Percentiles rank a stretch among this genome's conserved stretches.
These are phyloP conservation scores for Aviceda subcristata DNA, from an alignment of 2,113 vertebrate genomes.

Conservation along the genomic window DNA sequence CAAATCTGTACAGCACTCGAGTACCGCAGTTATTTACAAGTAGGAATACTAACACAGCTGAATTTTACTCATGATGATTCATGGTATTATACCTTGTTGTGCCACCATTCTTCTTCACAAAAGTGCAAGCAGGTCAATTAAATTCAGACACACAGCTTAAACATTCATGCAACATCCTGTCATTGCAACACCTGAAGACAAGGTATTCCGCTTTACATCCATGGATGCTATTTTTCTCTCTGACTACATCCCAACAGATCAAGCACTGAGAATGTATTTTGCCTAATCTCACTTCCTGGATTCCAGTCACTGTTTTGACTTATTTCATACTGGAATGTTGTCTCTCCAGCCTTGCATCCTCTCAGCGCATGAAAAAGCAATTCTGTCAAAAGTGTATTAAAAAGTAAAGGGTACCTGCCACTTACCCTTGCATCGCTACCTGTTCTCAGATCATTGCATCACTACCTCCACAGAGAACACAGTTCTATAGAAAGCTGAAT, in stretches of 20 bases:
- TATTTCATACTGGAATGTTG: conserved; percentile 4
- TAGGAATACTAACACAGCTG: background rate
- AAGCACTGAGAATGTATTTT: background rate
- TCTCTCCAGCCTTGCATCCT: background rate
- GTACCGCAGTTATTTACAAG: background rate
- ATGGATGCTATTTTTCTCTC: background rate
- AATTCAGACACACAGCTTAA: background rate
- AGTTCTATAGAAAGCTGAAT: rapidly evolving
- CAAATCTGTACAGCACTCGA: background rate
- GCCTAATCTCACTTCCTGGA: conserved; percentile 18
- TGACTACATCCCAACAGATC: conserved; percentile 16
- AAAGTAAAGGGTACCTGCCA: background rate
- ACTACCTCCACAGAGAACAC: background rate
- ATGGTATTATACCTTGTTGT: background rate
- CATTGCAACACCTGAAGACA: background rate
- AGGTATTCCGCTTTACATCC: background rate
- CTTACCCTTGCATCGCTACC: background rate
- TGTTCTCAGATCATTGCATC: background rate
- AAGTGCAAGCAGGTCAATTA: background rate
- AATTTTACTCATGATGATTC: background rate
- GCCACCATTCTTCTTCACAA: background rate
- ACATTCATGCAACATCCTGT: background rate
- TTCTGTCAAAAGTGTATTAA: background rate
- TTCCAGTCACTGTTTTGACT: background rate
- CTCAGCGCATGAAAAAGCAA: background rate